These are phyloP conservation scores for Corythornis madagascariensis DNA, from an alignment of 2,113 vertebrate genomes.

Conservation along the genomic window DNA sequence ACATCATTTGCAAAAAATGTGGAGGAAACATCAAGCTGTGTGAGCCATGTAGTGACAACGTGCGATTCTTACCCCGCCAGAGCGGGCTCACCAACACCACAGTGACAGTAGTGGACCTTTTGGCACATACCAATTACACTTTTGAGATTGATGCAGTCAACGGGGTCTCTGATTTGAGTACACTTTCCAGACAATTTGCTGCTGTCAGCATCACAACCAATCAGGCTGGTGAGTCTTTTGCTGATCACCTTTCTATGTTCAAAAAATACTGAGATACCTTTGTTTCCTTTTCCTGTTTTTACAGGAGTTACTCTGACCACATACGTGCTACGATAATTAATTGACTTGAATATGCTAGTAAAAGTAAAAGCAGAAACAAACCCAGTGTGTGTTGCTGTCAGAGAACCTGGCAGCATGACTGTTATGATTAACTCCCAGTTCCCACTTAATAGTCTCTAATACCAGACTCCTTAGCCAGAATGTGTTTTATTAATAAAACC, in stretches of 20 bases:
- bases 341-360: neutral
- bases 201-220: slow-evolving; percentile 97
- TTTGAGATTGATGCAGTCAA: slow-evolving; percentile 95
- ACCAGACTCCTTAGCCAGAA: slow-evolving; percentile 36
- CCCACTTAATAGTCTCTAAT: slow-evolving; percentile 53
- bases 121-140: slow-evolving; percentile 98
- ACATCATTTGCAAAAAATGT: slow-evolving; percentile 92
- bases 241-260: neutral
- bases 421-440: slow-evolving; percentile 58
- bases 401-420: slow-evolving; percentile 43
- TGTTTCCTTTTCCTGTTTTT: neutral
- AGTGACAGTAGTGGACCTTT: slow-evolving; percentile 90
- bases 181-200: slow-evolving; percentile 84
- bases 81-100: slow-evolving; percentile 90
- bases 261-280: neutral
- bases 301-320: neutral
- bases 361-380: slow-evolving; percentile 4
- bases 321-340: neutral
- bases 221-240: slow-evolving; percentile 89
- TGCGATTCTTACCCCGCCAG: slow-evolving; percentile 91
- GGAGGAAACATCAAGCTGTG: slow-evolving; percentile 76
- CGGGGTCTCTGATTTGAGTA: slow-evolving; percentile 86
- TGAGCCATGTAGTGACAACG: slow-evolving; percentile 86
- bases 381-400: slow-evolving; percentile 4
- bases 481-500: slow-evolving; percentile 69